Evolutionary conservation across 1,140 invertebrate genomes (phyloP), one percentile per base, ranked within the genome.

Genomic region (Euschistus heros): DNA sequence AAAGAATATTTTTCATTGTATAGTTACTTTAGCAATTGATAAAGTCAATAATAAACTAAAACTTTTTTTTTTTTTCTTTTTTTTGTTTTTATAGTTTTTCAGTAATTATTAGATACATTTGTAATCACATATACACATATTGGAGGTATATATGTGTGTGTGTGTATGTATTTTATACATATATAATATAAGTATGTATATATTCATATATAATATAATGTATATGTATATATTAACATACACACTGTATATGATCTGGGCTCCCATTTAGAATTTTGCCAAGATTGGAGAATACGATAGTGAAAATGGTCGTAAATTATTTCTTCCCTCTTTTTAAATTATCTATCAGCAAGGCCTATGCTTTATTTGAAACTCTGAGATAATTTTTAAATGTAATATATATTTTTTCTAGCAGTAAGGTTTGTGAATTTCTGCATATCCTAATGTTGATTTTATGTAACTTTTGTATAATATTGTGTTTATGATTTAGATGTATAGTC

Each of bases 341-440:
- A 24, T 57, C 54, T 57, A 57, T 57, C 24, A 26, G 54, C 54
- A 57, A 57, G 54, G 54, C 54, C 54, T 57, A 57, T 24, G 54
- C 54, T 57, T 57, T 57, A 57, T 57, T 57, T 57, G 14, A 57
- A 57, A 24, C 22, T 57, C 18, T 57, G 18, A 22, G 54, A 57
- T 57, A 57, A 24, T 57, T 57, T 55, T 57, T 24, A 57, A 24
- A 57, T 57, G 54, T 57, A 57, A 57, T 24, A 57, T 57, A 57
- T 24, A 57, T 57, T 57, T 57, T 57, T 18, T 50, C 24, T 57
- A 57, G 54, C 54, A 57, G 24, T 57, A 57, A 57, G 54, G 54
- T 57, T 57, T 57, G 18, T 57, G 18, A 57, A 57, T 17, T 57
- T 57, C 54, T 57, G 54, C 54, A 57, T 57, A 57, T 57, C 54